A percentile compares a stretch with the other conserved stretches of the same genome.
These are phyloP conservation scores for Equus przewalskii DNA, from an alignment of 2,113 vertebrate species.

Conservation along the genomic window DNA sequence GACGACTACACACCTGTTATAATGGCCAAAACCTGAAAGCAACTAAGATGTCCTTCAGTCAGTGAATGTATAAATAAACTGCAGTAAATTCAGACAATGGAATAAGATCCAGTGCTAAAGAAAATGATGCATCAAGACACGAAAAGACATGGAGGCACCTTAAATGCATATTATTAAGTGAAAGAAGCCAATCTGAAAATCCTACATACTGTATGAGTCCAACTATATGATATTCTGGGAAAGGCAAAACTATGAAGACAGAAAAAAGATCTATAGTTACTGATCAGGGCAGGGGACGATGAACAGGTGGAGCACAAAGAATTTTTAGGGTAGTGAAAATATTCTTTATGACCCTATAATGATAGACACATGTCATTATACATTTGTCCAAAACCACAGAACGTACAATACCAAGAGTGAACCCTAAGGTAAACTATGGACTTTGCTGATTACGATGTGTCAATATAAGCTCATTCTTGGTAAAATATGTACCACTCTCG, in stretches of 20 bases:
- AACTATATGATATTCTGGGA: not conserved
- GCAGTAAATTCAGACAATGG: not conserved
- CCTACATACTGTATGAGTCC: not conserved
- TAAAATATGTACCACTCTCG: not conserved
- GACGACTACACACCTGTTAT: not conserved
- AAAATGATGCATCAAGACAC: not conserved
- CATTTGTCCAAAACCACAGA: not conserved
- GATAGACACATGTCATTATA: not conserved
- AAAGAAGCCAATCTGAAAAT: not conserved
- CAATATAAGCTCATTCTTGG: not conserved
- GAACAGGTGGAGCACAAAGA: not conserved
- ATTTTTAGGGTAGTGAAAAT: not conserved
- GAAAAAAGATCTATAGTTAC: not conserved
- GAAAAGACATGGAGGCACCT: not conserved
- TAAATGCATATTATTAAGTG: not conserved
- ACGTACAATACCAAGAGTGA: not conserved
- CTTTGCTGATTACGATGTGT: not conserved
- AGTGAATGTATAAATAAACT: not conserved
- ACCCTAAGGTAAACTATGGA: not conserved
- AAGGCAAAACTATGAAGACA: not conserved
- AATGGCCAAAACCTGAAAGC: not conserved
- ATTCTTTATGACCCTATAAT: not conserved
- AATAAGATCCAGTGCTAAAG: not conserved
- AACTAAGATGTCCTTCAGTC: not conserved
- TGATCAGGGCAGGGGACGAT: not conserved